Evolutionary conservation across 2,888 invertebrate genomes (phyloP).

Genomic region (Cerceris rybyensis): DNA sequence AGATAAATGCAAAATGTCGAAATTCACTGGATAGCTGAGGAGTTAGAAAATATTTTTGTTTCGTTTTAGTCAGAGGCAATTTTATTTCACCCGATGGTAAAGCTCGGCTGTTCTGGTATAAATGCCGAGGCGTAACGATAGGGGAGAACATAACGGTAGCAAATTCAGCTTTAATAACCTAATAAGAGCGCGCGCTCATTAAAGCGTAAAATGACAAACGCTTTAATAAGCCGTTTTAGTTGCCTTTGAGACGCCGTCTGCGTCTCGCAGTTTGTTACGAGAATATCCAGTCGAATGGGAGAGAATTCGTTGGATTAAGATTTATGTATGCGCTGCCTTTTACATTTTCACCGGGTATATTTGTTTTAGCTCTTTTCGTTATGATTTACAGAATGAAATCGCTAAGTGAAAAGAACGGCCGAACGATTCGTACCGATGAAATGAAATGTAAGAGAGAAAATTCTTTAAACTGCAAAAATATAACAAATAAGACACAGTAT

Average conservation of each 20-base stretch:
- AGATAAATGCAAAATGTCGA: too few species aligned
- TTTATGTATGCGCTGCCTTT: background rate
- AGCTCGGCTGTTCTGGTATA: slow-evolving; percentile 4
- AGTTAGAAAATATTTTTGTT: background rate
- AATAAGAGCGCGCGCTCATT: slow-evolving; percentile 44
- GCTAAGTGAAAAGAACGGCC: too few species aligned
- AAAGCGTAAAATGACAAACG: slow-evolving; percentile 47
- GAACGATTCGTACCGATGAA: too few species aligned
- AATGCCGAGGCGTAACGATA: slow-evolving; percentile 24
- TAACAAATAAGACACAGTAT: too few species aligned
- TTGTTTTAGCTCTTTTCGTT: too few species aligned
- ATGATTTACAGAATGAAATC: too few species aligned
- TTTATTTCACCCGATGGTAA: slow-evolving; percentile 18
- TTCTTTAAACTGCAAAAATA: too few species aligned
- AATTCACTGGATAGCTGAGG: background rate
- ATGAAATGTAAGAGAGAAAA: too few species aligned
- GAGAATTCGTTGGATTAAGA: too few species aligned
- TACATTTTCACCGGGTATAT: too few species aligned
- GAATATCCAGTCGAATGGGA: too few species aligned
- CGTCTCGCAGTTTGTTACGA: background rate
- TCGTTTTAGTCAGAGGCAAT: slow-evolving; percentile 6
- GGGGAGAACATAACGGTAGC: slow-evolving; percentile 21
- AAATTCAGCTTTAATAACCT: slow-evolving; percentile 50
- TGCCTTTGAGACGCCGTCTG: background rate
- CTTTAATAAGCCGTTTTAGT: slow-evolving; percentile 46